phyloP scores from a whole-genome alignment of 1,140 invertebrate genomes.

The Drosophila seguyi region DNA sequence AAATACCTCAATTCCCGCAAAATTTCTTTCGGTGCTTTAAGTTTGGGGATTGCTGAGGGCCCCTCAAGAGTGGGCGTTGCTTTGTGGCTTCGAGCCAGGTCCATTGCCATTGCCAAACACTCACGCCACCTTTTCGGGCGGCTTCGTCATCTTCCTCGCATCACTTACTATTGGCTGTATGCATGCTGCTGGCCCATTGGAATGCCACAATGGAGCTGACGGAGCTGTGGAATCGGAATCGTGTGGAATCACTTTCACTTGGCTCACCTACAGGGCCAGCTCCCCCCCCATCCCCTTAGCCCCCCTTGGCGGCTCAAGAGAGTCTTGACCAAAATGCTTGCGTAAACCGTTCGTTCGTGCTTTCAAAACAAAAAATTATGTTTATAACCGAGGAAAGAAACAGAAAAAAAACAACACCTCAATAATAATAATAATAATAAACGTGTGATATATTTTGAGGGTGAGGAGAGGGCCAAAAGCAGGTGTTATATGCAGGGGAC shows the following conservation, averaged over 20 bases:
- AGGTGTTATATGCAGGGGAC: constrained; percentile 26
- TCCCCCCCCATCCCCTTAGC: background rate
- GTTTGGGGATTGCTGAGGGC: background rate
- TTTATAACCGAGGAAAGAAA: constrained; percentile 39
- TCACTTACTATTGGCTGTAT: constrained; percentile 34
- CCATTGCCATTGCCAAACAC: constrained; percentile 50
- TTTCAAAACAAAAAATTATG: constrained; percentile 35
- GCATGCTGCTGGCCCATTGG: constrained; percentile 55
- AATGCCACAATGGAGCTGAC: constrained; percentile 48
- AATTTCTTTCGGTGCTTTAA: background rate
- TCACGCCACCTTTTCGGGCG: constrained; percentile 22
- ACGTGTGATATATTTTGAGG: constrained; percentile 14
- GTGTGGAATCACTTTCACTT: constrained; percentile 70
- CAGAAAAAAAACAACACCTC: constrained; percentile 15
- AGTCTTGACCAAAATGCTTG: constrained; percentile 60
- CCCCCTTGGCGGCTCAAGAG: background rate
- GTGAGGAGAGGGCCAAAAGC: background rate
- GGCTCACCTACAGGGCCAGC: constrained; percentile 33
- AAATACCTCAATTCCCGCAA: background rate
- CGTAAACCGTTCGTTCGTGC: constrained; percentile 65
- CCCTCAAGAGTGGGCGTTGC: constrained; percentile 15
- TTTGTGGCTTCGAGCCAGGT: constrained; percentile 27
- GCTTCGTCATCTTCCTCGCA: constrained; percentile 45
- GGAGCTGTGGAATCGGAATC: constrained; percentile 9
- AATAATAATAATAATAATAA: constrained; percentile 40